phyloP scores from a whole-genome alignment of 2,888 invertebrate genomes.

The Dione juno region DNA sequence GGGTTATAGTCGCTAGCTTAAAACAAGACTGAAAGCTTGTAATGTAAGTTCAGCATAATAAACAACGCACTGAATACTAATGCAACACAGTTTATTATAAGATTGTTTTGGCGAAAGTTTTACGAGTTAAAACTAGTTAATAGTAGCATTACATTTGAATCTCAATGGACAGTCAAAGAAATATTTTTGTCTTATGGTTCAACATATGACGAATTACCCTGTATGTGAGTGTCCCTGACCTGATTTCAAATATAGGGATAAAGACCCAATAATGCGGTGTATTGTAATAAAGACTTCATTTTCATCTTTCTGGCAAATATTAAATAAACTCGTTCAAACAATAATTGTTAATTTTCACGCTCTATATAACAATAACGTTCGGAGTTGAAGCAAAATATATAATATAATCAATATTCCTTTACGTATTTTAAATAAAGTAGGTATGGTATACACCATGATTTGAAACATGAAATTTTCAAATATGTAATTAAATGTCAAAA shows the following conservation, averaged over 20 bases:
- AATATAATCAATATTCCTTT: not conserved
- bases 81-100: conserved; percentile 37
- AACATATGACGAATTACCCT: not conserved
- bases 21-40: conserved; percentile 39
- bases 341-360: not conserved
- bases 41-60: conserved; percentile 43
- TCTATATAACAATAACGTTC: not conserved
- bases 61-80: conserved; percentile 41
- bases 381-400: not conserved
- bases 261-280: not conserved
- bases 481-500: conserved; percentile 28
- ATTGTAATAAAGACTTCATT: not conserved
- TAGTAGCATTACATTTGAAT: conserved; percentile 10
- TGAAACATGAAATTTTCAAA: not conserved
- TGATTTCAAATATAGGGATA: not conserved
- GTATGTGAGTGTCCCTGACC: not conserved
- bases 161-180: not conserved
- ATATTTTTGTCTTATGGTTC: not conserved
- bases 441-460: not conserved
- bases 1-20: conserved; percentile 40
- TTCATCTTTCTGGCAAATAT: not conserved
- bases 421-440: not conserved
- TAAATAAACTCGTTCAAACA: not conserved
- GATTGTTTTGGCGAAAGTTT: conserved; percentile 42
- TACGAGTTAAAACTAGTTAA: conserved; percentile 19